Conservation (phyloP, 2,113 vertebrate species). For the Rhea pennata region DNA sequence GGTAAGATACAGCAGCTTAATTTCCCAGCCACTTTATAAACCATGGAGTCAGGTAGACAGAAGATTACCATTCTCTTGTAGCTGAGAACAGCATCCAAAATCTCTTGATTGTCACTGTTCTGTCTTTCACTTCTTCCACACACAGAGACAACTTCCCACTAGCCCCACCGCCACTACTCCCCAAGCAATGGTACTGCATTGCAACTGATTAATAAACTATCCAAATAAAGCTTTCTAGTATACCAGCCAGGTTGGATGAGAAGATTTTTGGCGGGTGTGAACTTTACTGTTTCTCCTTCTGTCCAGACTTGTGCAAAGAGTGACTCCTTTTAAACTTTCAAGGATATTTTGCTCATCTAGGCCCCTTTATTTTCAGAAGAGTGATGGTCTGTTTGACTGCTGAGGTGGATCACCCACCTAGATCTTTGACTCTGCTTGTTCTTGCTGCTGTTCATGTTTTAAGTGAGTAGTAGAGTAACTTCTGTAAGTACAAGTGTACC, state of each 20-base stretch:
- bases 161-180: background rate
- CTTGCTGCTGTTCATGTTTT: background rate
- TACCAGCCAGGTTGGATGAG: background rate
- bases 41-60: background rate
- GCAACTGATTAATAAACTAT: background rate
- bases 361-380: background rate
- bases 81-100: background rate
- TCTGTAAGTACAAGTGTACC: background rate
- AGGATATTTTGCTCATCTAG: background rate
- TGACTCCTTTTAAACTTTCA: background rate
- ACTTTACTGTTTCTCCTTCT: background rate
- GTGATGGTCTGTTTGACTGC: background rate
- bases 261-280: background rate
- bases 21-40: background rate
- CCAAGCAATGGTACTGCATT: background rate
- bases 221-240: background rate
- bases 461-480: background rate
- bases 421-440: background rate
- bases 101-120: background rate
- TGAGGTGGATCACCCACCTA: background rate
- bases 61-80: background rate
- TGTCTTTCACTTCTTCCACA: background rate
- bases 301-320: background rate
- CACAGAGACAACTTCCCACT: background rate
- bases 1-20: background rate